phyloP scores from a whole-genome alignment of 2,113 vertebrate genomes.

The Seriola aureovittata region DNA sequence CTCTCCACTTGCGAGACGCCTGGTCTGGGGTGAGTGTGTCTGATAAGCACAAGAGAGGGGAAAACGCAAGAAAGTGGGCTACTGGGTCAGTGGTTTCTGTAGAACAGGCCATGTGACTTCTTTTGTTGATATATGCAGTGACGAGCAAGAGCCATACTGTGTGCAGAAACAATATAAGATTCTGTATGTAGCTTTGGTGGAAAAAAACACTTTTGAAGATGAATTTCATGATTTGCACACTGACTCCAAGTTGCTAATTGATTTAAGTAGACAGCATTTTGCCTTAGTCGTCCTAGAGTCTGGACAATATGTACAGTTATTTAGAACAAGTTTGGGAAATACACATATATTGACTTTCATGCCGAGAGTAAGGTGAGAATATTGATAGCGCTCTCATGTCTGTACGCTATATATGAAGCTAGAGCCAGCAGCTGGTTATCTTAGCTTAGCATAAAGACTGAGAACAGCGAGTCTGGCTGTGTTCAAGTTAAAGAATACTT shows the following conservation, averaged over 20 bases:
- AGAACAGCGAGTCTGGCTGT: too few species aligned
- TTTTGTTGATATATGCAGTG: constrained; percentile 18
- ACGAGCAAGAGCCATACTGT: constrained; percentile 10
- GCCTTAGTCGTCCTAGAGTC: not conserved
- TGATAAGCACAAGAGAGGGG: constrained; percentile 18
- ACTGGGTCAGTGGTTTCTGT: constrained; percentile 65
- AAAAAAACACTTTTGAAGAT: not conserved
- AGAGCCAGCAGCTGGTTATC: not conserved
- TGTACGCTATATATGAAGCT: not conserved
- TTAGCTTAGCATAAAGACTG: not conserved
- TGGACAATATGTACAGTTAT: not conserved
- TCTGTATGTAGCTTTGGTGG: not conserved
- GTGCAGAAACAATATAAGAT: not conserved
- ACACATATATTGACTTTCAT: not conserved
- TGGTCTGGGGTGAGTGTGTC: constrained; percentile 87
- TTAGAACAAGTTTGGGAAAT: not conserved
- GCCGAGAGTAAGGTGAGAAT: not conserved
- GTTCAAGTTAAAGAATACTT: too few species aligned
- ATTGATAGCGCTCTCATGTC: not conserved
- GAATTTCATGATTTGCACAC: not conserved
- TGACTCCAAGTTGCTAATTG: not conserved
- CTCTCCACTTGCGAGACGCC: constrained; percentile 90
- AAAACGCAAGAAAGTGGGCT: constrained; percentile 58
- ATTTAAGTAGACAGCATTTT: not conserved
- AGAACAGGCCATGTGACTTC: constrained; percentile 15